Conservation (phyloP, 2,888 invertebrate species). For the Eristalinus aeneus region DNA sequence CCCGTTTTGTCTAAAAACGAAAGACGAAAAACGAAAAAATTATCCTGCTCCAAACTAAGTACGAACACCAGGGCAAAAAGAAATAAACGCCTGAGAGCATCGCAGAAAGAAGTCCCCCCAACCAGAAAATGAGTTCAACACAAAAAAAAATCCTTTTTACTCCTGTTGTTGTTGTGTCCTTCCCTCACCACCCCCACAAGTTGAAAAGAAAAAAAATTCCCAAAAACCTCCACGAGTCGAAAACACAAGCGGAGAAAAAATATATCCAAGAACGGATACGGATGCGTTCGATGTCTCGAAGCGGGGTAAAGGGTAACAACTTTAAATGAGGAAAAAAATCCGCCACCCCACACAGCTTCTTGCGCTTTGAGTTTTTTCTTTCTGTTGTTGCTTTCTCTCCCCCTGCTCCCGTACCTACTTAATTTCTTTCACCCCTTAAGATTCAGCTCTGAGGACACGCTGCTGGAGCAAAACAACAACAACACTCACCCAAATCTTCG, state of each 20-base stretch:
- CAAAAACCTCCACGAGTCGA: constrained; percentile 59
- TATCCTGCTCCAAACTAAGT: constrained; percentile 60
- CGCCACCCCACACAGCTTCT: constrained; percentile 56
- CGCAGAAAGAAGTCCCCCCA: constrained; percentile 54
- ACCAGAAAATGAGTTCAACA: constrained; percentile 57
- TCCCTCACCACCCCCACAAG: constrained; percentile 43
- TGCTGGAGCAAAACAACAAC: constrained; percentile 46
- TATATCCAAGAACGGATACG: constrained; percentile 58
- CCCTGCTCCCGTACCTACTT: constrained; percentile 64
- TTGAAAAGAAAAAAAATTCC: constrained; percentile 32
- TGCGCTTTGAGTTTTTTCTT: constrained; percentile 24
- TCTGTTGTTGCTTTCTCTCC: constrained; percentile 40
- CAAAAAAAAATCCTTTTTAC: constrained; percentile 59
- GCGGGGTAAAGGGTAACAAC: constrained; percentile 71
- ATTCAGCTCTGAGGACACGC: constrained; percentile 60
- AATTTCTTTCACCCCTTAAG: constrained; percentile 70
- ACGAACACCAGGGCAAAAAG: constrained; percentile 18
- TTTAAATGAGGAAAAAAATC: constrained; percentile 69
- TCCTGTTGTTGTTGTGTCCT: constrained; percentile 58
- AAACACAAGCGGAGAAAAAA: constrained; percentile 64
- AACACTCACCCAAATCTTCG: constrained; percentile 62
- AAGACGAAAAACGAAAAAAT: constrained; percentile 37
- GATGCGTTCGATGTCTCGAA: constrained; percentile 66
- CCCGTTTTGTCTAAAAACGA: constrained; percentile 74
- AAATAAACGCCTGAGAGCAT: constrained; percentile 68